Evolutionary conservation across 1,140 invertebrate genomes (phyloP).

Genomic region (Heliothis subflexa): DNA sequence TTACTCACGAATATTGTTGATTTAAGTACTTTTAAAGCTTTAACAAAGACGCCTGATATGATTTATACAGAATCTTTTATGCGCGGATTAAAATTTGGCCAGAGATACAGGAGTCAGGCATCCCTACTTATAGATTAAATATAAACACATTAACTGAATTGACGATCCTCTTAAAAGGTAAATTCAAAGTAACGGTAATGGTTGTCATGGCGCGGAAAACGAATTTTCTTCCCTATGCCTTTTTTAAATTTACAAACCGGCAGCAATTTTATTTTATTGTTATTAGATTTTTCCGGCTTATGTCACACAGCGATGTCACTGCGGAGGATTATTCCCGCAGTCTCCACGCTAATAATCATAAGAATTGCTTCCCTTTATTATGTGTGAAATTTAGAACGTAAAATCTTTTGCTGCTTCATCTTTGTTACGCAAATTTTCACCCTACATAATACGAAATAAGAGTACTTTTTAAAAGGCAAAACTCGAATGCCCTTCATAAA

Average conservation of each 20-base stretch:
- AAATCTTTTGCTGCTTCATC: constrained; percentile 64
- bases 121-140: constrained; percentile 53
- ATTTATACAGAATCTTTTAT: constrained; percentile 47
- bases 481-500: constrained; percentile 58
- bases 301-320: constrained; percentile 81
- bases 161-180: constrained; percentile 69
- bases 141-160: constrained; percentile 67
- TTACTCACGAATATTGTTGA: constrained; percentile 75
- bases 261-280: constrained; percentile 86
- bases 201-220: constrained; percentile 79
- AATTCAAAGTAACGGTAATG: constrained; percentile 84
- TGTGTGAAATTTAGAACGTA: constrained; percentile 83
- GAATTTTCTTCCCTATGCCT: constrained; percentile 81
- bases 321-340: constrained; percentile 82
- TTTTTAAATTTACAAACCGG: constrained; percentile 83
- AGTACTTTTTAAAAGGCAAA: constrained; percentile 55
- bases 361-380: constrained; percentile 84
- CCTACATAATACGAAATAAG: constrained; percentile 55
- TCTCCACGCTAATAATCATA: constrained; percentile 85
- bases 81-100: constrained; percentile 29
- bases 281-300: constrained; percentile 86
- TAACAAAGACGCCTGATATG: constrained; percentile 49
- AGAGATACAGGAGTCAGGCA: constrained; percentile 18
- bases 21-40: constrained; percentile 72
- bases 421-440: constrained; percentile 48